These are phyloP conservation scores for Pelosia muscerda DNA, from an alignment of 2,888 invertebrate genomes.

Conservation along the genomic window DNA sequence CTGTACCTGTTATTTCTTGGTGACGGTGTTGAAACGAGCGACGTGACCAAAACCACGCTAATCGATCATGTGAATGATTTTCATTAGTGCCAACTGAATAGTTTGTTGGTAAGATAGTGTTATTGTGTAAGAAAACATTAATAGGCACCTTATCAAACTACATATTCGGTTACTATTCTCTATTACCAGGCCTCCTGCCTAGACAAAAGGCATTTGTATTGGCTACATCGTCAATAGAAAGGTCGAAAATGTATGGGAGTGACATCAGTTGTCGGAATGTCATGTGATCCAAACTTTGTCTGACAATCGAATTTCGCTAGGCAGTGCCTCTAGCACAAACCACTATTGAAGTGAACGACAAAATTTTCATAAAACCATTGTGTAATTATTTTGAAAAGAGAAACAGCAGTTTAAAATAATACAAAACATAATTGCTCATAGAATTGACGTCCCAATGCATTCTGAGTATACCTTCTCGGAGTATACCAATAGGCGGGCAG, in stretches of 20 bases:
- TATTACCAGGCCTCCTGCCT: no score
- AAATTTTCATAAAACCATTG: no score
- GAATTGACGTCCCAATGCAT: not conserved
- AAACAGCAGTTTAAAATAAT: not conserved
- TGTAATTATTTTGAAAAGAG: no score
- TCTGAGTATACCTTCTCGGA: not conserved
- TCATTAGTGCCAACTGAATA: conserved; percentile 4
- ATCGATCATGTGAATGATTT: conserved; percentile 1
- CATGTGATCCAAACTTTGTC: no score
- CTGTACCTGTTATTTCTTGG: not conserved
- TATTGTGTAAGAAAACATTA: not conserved
- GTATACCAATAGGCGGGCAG: not conserved
- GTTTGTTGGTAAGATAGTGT: not conserved
- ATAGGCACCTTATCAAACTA: not conserved
- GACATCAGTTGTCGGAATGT: no score
- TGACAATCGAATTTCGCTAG: no score
- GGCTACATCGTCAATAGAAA: no score
- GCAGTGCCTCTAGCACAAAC: no score
- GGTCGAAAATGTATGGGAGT: no score
- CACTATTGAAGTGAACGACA: no score
- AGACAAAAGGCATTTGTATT: no score
- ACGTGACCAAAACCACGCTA: not conserved
- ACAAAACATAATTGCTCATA: not conserved
- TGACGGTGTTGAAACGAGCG: not conserved
- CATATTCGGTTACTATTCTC: no score